phyloP scores from a whole-genome alignment of 2,113 vertebrate species.

The Vulpes lagopus region DNA sequence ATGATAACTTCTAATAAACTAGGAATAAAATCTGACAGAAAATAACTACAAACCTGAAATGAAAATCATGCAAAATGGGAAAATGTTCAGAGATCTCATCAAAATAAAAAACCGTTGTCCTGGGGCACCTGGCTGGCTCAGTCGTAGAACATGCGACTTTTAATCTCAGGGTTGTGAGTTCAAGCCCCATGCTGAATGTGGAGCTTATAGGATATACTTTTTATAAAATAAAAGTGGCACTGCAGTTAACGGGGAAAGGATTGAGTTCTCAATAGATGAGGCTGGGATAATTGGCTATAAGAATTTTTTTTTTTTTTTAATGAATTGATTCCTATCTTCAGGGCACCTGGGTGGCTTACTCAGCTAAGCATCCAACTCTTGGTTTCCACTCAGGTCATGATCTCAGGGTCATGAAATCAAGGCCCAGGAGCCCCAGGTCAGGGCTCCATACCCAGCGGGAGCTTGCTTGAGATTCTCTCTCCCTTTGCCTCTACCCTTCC shows the following conservation, averaged over 20 bases:
- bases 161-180: background rate
- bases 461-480: background rate
- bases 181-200: background rate
- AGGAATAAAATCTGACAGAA: conserved; percentile 33
- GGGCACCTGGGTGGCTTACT: background rate
- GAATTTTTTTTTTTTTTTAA: background rate
- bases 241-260: background rate
- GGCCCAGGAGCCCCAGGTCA: background rate
- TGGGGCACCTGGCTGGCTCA: background rate
- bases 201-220: background rate
- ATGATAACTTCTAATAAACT: background rate
- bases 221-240: background rate
- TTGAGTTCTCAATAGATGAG: background rate
- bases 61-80: conserved; percentile 19
- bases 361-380: background rate
- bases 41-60: conserved; percentile 22
- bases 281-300: background rate
- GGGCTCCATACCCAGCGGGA: background rate
- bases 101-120: background rate
- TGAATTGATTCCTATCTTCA: background rate
- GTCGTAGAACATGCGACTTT: background rate
- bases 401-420: background rate
- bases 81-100: background rate
- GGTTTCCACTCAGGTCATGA: background rate
- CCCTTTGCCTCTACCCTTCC: background rate